Evolutionary conservation across 2,113 vertebrate species (phyloP).

Genomic region (Laticauda laticaudata): DNA sequence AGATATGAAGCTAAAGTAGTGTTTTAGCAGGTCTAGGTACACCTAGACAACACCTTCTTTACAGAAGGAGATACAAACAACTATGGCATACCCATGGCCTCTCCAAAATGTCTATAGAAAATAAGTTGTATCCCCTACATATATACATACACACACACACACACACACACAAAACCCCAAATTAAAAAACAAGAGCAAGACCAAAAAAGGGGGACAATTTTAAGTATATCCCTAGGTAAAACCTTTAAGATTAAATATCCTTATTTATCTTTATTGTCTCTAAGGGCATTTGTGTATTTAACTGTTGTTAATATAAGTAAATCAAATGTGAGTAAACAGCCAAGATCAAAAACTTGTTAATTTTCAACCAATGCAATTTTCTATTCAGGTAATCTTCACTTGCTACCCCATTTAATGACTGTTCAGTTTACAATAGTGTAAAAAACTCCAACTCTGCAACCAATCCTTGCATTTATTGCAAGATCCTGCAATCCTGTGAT

Average conservation of each 20-base stretch:
- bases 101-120: neutral
- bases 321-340: neutral
- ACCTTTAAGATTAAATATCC: neutral
- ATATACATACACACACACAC: too few relatives aligned
- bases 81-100: neutral
- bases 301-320: neutral
- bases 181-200: neutral
- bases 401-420: neutral
- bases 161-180: too few relatives aligned
- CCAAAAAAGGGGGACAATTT: neutral
- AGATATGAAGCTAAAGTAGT: neutral
- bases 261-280: neutral
- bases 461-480: neutral
- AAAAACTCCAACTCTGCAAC: neutral
- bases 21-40: neutral
- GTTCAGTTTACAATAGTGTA: neutral
- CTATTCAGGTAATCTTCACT: neutral
- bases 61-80: neutral
- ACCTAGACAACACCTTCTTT: neutral
- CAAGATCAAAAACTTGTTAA: neutral
- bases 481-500: neutral
- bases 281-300: neutral
- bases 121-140: neutral
- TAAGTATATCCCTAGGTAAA: neutral
- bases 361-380: neutral